Evolutionary conservation across 2,113 vertebrate genomes (phyloP).

Genomic region (Apistogramma diplotaenia): DNA sequence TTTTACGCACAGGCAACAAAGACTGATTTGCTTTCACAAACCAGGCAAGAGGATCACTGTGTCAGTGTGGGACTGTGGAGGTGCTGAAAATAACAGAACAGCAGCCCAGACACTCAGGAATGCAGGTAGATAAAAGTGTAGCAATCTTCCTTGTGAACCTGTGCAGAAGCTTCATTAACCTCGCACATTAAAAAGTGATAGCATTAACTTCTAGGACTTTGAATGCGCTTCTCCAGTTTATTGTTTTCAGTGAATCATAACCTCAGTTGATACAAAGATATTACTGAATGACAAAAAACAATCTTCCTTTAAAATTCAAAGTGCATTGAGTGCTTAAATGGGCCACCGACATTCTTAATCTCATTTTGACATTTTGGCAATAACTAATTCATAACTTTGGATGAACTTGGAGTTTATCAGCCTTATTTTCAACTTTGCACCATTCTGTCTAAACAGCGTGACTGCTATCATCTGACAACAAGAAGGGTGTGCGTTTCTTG

Average conservation of each 20-base stretch:
- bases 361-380: slow-evolving; percentile 42
- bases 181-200: neutral
- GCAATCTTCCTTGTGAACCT: neutral
- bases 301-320: neutral
- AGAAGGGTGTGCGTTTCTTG: neutral
- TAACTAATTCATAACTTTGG: slow-evolving; percentile 31
- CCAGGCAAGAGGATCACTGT: neutral
- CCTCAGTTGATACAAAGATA: neutral
- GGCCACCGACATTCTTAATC: slow-evolving; percentile 31
- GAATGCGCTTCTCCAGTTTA: neutral
- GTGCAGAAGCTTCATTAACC: neutral
- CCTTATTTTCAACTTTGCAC: slow-evolving; percentile 25
- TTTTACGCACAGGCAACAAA: neutral
- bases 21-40: neutral
- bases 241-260: neutral
- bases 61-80: neutral
- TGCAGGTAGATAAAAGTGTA: neutral
- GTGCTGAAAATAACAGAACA: neutral
- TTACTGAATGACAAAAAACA: neutral
- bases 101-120: neutral
- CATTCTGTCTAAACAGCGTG: neutral
- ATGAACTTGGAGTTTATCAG: slow-evolving; percentile 51
- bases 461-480: neutral
- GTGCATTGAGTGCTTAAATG: slow-evolving; percentile 4
- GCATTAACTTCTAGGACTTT: neutral